phyloP scores from a whole-genome alignment of 1,140 invertebrate species.

The Pomacea maculata region DNA sequence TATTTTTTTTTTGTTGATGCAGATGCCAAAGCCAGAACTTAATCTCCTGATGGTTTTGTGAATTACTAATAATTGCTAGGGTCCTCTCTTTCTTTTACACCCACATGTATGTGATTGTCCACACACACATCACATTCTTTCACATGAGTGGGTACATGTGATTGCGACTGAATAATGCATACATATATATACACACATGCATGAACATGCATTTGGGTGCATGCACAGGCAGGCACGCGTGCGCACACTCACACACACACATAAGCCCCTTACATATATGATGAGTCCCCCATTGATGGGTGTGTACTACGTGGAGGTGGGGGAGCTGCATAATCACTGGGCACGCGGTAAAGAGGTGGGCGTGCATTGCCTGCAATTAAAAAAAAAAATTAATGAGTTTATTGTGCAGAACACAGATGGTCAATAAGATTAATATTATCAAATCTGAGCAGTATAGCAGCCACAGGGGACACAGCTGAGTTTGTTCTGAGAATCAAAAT shows the following conservation, averaged over 20 bases:
- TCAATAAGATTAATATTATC: background rate
- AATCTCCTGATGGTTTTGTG: background rate
- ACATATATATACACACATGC: background rate
- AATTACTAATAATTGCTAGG: too few species aligned
- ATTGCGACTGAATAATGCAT: background rate
- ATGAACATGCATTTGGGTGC: background rate
- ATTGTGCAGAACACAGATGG: conserved; percentile 36
- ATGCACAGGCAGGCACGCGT: background rate
- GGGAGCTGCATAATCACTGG: conserved; percentile 67
- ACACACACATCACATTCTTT: background rate
- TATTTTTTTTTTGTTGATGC: background rate
- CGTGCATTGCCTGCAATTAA: conserved; percentile 52
- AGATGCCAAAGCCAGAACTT: background rate
- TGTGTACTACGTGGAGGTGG: conserved; percentile 41
- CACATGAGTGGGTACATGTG: too few species aligned
- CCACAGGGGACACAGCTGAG: too few species aligned
- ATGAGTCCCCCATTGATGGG: conserved; percentile 31
- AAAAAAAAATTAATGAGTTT: conserved; percentile 42
- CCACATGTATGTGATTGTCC: background rate
- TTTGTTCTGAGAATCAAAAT: background rate
- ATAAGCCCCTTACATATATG: conserved; percentile 11
- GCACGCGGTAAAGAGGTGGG: conserved; percentile 50
- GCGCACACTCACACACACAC: conserved; percentile 19
- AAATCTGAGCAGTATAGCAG: background rate
- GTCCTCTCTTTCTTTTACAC: too few species aligned